Conservation (phyloP, 2,797 vertebrate genomes). For the Enoplosus armatus region DNA sequence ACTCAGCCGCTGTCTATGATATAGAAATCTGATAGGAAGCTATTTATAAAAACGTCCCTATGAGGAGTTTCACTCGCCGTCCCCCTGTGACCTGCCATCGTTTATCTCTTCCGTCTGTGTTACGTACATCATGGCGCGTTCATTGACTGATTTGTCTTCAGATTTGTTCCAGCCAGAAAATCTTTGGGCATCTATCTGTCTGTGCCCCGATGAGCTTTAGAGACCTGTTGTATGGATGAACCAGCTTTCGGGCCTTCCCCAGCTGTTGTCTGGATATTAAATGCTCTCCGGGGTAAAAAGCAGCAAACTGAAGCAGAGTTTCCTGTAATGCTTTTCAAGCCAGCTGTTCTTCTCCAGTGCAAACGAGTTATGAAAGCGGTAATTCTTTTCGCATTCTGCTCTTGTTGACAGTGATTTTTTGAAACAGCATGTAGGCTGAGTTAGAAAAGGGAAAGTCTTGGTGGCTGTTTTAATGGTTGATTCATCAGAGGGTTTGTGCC, state of each 20-base stretch:
- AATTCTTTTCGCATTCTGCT: conserved; percentile 5
- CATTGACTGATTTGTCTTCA: conserved; percentile 6
- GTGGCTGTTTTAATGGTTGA: neutral
- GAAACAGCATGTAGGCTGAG: neutral
- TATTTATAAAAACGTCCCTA: conserved; percentile 27
- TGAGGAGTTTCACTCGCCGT: neutral
- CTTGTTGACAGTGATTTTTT: conserved; percentile 18
- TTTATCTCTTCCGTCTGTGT: neutral
- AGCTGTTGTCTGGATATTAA: conserved; percentile 70
- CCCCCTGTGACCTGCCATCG: conserved; percentile 1
- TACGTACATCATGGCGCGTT: neutral
- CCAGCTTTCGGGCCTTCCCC: conserved; percentile 41
- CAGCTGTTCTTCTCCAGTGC: conserved; percentile 65
- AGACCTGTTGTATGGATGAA: conserved; percentile 57
- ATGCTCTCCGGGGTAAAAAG: conserved; percentile 55
- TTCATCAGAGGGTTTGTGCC: neutral
- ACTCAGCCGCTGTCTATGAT: conserved; percentile 13
- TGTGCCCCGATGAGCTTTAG: conserved; percentile 38
- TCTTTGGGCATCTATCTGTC: conserved; percentile 11
- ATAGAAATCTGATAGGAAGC: conserved; percentile 14
- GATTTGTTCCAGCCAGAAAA: conserved; percentile 18
- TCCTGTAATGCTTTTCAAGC: conserved; percentile 59
- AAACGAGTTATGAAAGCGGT: conserved; percentile 38
- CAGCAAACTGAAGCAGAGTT: conserved; percentile 55
- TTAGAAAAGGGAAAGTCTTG: neutral